A percentile compares a stretch with the other conserved stretches of the same genome.
These are phyloP conservation scores for Perca fluviatilis DNA, from an alignment of 2,113 vertebrate species.

Conservation along the genomic window DNA sequence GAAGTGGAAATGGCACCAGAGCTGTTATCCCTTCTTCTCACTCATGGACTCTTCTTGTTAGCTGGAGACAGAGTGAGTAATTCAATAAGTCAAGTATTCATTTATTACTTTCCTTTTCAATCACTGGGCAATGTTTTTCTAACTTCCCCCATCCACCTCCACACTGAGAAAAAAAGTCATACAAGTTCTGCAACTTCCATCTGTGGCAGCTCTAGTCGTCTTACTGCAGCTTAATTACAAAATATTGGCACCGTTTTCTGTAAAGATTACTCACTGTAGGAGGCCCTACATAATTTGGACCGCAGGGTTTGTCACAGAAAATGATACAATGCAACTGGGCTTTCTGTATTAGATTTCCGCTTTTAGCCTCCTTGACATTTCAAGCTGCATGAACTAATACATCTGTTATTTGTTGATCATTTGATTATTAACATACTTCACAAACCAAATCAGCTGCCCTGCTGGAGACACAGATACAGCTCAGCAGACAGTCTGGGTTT, in stretches of 20 bases:
- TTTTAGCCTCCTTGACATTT: slow-evolving; percentile 90
- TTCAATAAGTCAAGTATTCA: slow-evolving; percentile 87
- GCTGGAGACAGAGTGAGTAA: slow-evolving; percentile 83
- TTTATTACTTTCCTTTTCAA: slow-evolving; percentile 87
- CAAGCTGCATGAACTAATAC: slow-evolving; percentile 90
- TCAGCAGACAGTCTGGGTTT: slow-evolving; percentile 72
- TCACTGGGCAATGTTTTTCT: slow-evolving; percentile 68
- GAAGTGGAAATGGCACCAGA: slow-evolving; percentile 73
- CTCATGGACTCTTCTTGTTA: slow-evolving; percentile 79
- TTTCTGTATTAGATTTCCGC: slow-evolving; percentile 88
- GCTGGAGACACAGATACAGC: slow-evolving; percentile 82
- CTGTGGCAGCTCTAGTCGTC: slow-evolving; percentile 69
- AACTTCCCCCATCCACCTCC: slow-evolving; percentile 73
- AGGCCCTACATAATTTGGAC: slow-evolving; percentile 87
- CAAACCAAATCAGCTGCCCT: slow-evolving; percentile 87
- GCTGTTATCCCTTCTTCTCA: slow-evolving; percentile 79
- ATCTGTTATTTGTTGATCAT: slow-evolving; percentile 91
- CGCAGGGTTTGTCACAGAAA: slow-evolving; percentile 87
- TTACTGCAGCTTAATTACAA: slow-evolving; percentile 86
- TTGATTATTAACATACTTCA: slow-evolving; percentile 91
- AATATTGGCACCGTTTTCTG: slow-evolving; percentile 85
- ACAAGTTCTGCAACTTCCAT: slow-evolving; percentile 76
- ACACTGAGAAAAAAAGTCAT: slow-evolving; percentile 70
- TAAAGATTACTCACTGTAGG: slow-evolving; percentile 88
- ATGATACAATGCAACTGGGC: slow-evolving; percentile 87